A percentile compares a stretch with the other conserved stretches of the same genome.
Evolutionary conservation across 2,888 invertebrate species (phyloP).

Genomic region (Lasioglossum malachurum): DNA sequence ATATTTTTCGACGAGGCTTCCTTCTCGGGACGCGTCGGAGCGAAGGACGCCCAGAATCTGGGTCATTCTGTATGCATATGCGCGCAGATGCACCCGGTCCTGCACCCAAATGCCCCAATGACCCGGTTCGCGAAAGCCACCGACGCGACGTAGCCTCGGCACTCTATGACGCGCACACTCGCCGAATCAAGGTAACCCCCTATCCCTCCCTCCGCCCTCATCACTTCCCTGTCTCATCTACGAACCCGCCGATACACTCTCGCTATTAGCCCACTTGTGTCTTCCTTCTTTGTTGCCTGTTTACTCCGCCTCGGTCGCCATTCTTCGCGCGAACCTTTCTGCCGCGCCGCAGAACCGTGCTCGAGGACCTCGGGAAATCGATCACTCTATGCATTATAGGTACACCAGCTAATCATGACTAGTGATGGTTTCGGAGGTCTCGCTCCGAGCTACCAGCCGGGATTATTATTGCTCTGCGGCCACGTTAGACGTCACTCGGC

Average conservation of each 20-base stretch:
- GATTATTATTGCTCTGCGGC: background rate
- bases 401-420: background rate
- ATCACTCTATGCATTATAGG: background rate
- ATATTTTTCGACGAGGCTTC: conserved; percentile 52
- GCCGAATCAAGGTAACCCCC: conserved; percentile 71
- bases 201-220: background rate
- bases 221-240: background rate
- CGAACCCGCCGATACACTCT: conserved; percentile 14
- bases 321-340: background rate
- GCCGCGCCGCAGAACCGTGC: background rate
- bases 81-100: conserved; percentile 68
- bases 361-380: conserved; percentile 3
- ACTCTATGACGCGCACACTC: conserved; percentile 62
- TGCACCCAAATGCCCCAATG: conserved; percentile 80
- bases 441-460: background rate
- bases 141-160: conserved; percentile 62
- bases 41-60: conserved; percentile 67
- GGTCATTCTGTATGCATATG: conserved; percentile 69
- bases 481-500: background rate
- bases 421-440: background rate
- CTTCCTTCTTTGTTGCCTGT: conserved; percentile 38
- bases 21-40: conserved; percentile 49
- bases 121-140: conserved; percentile 77
- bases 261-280: conserved; percentile 48
- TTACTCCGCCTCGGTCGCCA: conserved; percentile 14